Base-by-base conservation (phyloP, 2,888 invertebrate species). In the Rhingia rostrata region DNA sequence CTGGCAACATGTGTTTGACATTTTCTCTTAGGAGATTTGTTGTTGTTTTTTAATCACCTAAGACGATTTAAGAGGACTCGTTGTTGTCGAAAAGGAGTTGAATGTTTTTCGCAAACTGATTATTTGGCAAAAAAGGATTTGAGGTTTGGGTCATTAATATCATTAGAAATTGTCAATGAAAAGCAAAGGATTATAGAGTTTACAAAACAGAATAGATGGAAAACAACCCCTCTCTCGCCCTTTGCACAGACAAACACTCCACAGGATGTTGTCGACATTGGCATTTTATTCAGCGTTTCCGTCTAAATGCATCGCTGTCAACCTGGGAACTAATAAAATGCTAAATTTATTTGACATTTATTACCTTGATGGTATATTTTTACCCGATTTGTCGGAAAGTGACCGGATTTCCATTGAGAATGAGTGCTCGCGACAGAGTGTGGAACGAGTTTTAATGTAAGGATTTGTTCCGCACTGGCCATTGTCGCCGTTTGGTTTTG, bases 341-440 rank as follows among this genome's bases (percentile, higher is more conserved):
- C 35, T 3, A 63, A 83, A 78, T 78, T 83, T 83, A 83, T 83
- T 83, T 78, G 83, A 83, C 83, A 35, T 72, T 83, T 78, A 78
- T 83, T 63, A 33, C 78, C 30, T n/a, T 53, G 43, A 47, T 33
- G 22, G 66, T 51, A 30, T 70, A 53, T 7, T 37, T 80, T 37
- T 32, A 35, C 49, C 61, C 39, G 49, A 63, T 39, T 70, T 58
- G 7, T 39, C 45, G 32, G 39, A 72, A 60, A 79, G 45, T 72
- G 51, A 60, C 47, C 51, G 64, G 9, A 58, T 51, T 67, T 67
- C 37, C 47, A 47, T 60, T 12, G 10, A 12, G n/a, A 47, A 54
- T 12, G 10, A 12, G n/a, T 41, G 41, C 73, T 22, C 22, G 22
- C 22, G 7, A 39, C 32, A 35, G 35, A n/a, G 47, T 39, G 33